phyloP scores from a whole-genome alignment of 2,113 vertebrate species.

The Pungitius pungitius region DNA sequence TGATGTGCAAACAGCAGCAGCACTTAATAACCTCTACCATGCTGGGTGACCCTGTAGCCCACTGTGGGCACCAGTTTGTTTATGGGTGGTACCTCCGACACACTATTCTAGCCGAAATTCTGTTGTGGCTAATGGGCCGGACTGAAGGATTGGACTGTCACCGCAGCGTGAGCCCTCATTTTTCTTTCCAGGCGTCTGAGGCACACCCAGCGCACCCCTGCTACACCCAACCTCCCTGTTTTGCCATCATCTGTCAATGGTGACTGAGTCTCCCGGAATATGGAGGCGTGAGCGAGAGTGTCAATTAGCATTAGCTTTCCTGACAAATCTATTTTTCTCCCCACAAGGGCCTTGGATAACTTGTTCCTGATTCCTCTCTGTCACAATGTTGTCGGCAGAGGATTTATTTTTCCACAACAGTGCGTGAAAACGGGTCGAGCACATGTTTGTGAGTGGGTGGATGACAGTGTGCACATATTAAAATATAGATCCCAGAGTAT shows the following conservation, averaged over 20 bases:
- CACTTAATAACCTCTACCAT: slow-evolving; percentile 82
- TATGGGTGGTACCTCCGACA: slow-evolving; percentile 85
- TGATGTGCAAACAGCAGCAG: slow-evolving; percentile 69
- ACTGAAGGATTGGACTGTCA: slow-evolving; percentile 95
- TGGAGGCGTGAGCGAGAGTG: slow-evolving; percentile 85
- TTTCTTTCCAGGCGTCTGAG: slow-evolving; percentile 85
- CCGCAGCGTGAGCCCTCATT: slow-evolving; percentile 87
- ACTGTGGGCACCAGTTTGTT: slow-evolving; percentile 83
- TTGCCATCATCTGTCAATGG: slow-evolving; percentile 90
- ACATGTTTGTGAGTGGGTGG: slow-evolving; percentile 22
- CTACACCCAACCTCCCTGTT: slow-evolving; percentile 77
- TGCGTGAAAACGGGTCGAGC: slow-evolving; percentile 69
- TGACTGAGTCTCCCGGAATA: slow-evolving; percentile 86
- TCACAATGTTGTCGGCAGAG: slow-evolving; percentile 41
- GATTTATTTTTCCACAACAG: slow-evolving; percentile 49
- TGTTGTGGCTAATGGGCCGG: slow-evolving; percentile 82
- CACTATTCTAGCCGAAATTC: slow-evolving; percentile 80
- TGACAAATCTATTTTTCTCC: slow-evolving; percentile 76
- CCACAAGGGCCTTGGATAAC: slow-evolving; percentile 68
- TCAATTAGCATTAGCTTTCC: slow-evolving; percentile 87
- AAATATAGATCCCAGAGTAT: slow-evolving; percentile 15
- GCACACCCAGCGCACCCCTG: slow-evolving; percentile 64
- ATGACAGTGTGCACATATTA: slow-evolving; percentile 8
- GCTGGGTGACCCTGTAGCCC: slow-evolving; percentile 68
- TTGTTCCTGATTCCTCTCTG: slow-evolving; percentile 68